Evolutionary conservation across 2,113 vertebrate genomes (phyloP), one percentile per base, ranked within the genome.

Genomic region (Myrmophylax atrothorax): DNA sequence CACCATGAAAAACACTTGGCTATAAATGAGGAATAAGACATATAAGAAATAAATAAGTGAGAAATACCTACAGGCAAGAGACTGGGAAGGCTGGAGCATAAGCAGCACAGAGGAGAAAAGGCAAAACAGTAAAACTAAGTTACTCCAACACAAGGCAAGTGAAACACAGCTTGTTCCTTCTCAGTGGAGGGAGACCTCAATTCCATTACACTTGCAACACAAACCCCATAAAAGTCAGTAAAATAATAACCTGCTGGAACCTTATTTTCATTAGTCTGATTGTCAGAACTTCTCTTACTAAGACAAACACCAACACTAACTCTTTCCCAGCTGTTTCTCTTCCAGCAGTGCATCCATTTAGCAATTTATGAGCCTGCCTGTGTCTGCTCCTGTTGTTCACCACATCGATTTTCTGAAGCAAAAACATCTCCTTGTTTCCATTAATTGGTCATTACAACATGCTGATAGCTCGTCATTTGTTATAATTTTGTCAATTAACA

Each of bases 1-100:
- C 94, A 77, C 74, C 89, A 40, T 89, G 78, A 96, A 91, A 72
- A 82, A 75, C 63, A 72, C 70, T 87, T 81, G 75, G 87, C 88
- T 60, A 62, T 77, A 88, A 84, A 94, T 68, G 80, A 89, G 50
- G 63, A 92, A 77, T 46, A 85, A 93, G 63, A 96, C 60, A 93
- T 52, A 89, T 59, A 91, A 85, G 82, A 92, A 86, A 93, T 44
- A 89, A 93, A 67, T 68, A 89, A 96, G 62, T 85, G 82, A 81
- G 90, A 95, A 95, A 93, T 52, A 92, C 33, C 81, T 70, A 66
- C 2, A 0, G 77, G 85, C 7, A 1, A 91, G 44, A 89, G 67
- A 40, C 58, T 38, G 64, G 76, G 82, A 68, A 80, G 74, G 68
- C 55, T 96, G 69, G 24, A 84, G 52, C 50, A 37, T 22, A 59